These are phyloP conservation scores for Calyptomena viridis DNA, from an alignment of 2,113 vertebrate species.

Conservation along the genomic window DNA sequence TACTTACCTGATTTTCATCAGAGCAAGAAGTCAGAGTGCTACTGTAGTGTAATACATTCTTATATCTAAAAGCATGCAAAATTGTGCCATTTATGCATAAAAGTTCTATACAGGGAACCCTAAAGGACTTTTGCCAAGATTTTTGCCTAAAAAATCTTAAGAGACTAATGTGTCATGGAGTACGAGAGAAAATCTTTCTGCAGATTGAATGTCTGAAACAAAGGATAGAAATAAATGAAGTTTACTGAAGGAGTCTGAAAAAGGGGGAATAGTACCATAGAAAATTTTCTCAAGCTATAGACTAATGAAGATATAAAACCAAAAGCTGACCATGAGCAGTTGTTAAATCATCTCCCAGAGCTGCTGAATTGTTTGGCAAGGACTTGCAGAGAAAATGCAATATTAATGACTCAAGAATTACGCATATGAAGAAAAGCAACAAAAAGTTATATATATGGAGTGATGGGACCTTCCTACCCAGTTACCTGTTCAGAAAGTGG, in stretches of 20 bases:
- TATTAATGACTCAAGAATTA: background rate
- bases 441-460: background rate
- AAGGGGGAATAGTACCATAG: background rate
- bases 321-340: background rate
- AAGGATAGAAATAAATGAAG: background rate
- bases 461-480: background rate
- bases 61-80: background rate
- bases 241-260: background rate
- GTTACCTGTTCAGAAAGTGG: background rate
- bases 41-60: background rate
- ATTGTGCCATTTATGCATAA: background rate
- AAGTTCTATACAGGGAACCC: background rate
- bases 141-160: background rate
- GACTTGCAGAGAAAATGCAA: background rate
- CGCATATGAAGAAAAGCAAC: background rate
- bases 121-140: background rate
- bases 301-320: background rate
- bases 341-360: background rate
- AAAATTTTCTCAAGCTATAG: background rate
- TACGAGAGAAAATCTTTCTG: background rate
- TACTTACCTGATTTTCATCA: background rate
- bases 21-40: background rate
- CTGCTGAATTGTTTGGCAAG: background rate
- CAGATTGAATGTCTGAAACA: background rate
- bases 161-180: background rate